These are phyloP conservation scores for Callionymus lyra DNA, from an alignment of 2,113 vertebrate genomes.

Conservation along the genomic window DNA sequence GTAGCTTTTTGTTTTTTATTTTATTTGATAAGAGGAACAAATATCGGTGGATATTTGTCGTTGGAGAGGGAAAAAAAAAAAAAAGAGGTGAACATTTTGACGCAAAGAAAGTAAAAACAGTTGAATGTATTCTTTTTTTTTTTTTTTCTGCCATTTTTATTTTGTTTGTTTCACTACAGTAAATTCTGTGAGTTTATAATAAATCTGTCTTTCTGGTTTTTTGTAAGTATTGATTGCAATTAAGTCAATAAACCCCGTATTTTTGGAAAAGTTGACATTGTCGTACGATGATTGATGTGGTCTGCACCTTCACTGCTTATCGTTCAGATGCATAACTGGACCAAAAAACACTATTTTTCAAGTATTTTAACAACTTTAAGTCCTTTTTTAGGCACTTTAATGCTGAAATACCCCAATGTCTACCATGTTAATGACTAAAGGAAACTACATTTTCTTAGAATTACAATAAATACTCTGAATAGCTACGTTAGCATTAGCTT, in stretches of 20 bases:
- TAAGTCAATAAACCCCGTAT: slow-evolving; percentile 99
- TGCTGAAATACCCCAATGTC: no score
- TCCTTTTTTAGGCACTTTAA: no score
- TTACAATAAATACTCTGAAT: no score
- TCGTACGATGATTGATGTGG: not conserved
- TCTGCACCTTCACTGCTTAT: no score
- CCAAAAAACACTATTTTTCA: no score
- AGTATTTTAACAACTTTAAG: no score
- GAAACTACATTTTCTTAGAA: no score
- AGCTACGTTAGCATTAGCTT: no score
- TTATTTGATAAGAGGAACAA: slow-evolving; percentile 60
- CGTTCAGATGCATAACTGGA: no score
- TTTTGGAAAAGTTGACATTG: slow-evolving; percentile 64
- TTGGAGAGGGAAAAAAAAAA: no score
- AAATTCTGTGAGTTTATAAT: slow-evolving; percentile 94
- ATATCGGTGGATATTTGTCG: not conserved
- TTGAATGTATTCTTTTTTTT: slow-evolving; percentile 91
- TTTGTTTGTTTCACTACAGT: slow-evolving; percentile 79
- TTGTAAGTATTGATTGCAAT: slow-evolving; percentile 99
- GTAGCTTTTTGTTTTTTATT: slow-evolving; percentile 67
- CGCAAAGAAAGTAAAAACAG: slow-evolving; percentile 83
- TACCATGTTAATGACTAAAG: no score
- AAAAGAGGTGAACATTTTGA: slow-evolving; percentile 75
- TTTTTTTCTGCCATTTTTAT: slow-evolving; percentile 35
- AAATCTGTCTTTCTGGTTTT: slow-evolving; percentile 63